phyloP scores from a whole-genome alignment of 2,113 vertebrate species.

The Notothenia rossii region DNA sequence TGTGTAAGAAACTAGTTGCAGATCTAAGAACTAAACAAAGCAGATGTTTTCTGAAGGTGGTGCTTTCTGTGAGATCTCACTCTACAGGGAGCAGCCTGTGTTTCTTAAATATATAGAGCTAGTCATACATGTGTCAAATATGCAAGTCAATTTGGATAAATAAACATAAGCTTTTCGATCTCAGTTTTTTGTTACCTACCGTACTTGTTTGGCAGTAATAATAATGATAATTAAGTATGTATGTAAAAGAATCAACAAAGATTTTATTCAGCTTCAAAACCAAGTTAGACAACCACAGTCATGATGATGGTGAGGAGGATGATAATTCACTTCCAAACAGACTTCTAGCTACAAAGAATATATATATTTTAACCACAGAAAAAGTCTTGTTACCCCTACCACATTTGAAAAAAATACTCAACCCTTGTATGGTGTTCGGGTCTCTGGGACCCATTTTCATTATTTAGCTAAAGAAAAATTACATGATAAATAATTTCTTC shows the following conservation, averaged over 20 bases:
- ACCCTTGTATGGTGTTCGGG: too few relatives aligned
- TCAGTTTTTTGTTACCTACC: not conserved
- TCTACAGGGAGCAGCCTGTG: slow-evolving; percentile 10
- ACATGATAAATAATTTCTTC: too few relatives aligned
- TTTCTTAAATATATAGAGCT: slow-evolving; percentile 13
- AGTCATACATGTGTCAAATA: slow-evolving; percentile 19
- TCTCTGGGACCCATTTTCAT: too few relatives aligned
- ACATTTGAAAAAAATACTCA: not conserved
- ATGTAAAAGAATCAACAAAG: not conserved
- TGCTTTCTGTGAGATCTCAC: slow-evolving; percentile 14
- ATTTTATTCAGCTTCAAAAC: not conserved
- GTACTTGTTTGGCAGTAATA: not conserved
- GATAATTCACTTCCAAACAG: not conserved
- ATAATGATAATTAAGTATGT: too few relatives aligned
- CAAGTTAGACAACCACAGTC: not conserved
- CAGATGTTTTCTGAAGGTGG: slow-evolving; percentile 51
- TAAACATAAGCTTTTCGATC: not conserved
- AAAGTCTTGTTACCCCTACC: not conserved
- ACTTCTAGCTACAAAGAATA: not conserved
- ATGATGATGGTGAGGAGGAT: not conserved
- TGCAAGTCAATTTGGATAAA: slow-evolving; percentile 2
- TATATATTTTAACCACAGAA: not conserved
- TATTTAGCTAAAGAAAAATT: too few relatives aligned
- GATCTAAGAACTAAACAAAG: slow-evolving; percentile 43
- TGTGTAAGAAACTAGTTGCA: slow-evolving; percentile 15